phyloP scores from a whole-genome alignment of 2,797 vertebrate species.

The Oreochromis mossambicus region DNA sequence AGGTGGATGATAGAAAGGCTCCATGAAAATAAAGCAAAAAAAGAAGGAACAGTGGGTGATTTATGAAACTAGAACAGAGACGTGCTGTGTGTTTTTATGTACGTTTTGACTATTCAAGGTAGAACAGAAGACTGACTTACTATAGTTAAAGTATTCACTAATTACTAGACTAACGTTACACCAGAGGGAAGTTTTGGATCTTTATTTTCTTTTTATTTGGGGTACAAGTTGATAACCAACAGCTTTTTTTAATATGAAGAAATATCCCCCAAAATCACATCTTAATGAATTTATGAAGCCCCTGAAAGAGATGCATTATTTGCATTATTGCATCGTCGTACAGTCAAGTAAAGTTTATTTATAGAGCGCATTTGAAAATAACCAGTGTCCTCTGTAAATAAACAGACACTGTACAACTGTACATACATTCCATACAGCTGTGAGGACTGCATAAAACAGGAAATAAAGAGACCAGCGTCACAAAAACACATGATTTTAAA shows the following conservation, averaged over 20 bases:
- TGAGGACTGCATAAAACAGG: neutral
- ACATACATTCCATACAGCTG: neutral
- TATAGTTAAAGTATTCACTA: neutral
- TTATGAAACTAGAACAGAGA: constrained; percentile 28
- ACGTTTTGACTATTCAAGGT: neutral
- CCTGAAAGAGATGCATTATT: neutral
- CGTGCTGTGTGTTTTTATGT: neutral
- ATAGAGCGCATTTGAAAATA: too few species aligned
- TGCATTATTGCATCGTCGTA: neutral
- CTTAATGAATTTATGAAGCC: neutral
- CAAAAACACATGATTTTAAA: neutral
- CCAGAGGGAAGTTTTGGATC: neutral
- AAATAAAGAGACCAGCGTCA: neutral
- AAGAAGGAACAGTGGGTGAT: constrained; percentile 49
- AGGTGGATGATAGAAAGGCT: constrained; percentile 65
- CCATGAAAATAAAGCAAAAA: constrained; percentile 57
- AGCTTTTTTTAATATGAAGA: neutral
- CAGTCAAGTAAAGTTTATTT: neutral
- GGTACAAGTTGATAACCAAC: neutral
- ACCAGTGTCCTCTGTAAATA: neutral
- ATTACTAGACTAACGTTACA: neutral
- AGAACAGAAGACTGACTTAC: neutral
- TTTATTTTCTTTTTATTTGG: neutral
- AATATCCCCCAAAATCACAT: neutral
- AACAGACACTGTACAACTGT: neutral